Conservation (phyloP, 2,888 invertebrate genomes). For the Ommatoiulus sabulosus region DNA sequence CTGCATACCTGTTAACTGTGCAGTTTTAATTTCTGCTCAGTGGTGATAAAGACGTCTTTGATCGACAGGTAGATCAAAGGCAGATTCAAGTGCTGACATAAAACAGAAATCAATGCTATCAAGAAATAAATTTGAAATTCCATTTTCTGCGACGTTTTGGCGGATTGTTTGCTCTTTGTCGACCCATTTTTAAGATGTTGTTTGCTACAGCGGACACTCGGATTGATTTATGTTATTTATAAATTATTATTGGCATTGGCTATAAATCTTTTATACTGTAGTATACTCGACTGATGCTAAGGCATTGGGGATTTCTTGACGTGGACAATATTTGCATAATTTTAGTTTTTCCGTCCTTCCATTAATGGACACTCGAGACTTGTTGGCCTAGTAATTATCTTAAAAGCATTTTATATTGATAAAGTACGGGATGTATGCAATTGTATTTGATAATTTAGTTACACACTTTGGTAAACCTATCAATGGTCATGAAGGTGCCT, state of each 20-base stretch:
- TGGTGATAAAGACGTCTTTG: too few relatives aligned
- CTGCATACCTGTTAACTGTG: too few relatives aligned
- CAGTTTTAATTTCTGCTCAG: too few relatives aligned
- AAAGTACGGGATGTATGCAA: background rate
- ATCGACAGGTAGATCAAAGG: too few relatives aligned
- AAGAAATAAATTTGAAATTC: too few relatives aligned
- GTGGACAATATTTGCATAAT: background rate
- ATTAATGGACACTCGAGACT: background rate
- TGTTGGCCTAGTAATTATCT: background rate
- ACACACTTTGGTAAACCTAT: constrained; percentile 38
- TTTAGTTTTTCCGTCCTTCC: constrained; percentile 21
- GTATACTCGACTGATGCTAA: background rate
- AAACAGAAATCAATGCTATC: too few relatives aligned
- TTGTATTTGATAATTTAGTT: constrained; percentile 8
- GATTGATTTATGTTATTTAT: constrained; percentile 16
- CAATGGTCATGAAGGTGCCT: constrained; percentile 27
- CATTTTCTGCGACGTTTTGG: too few relatives aligned
- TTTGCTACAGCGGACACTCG: background rate
- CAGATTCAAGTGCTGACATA: too few relatives aligned
- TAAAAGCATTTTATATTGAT: background rate
- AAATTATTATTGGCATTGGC: background rate
- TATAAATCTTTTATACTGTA: background rate
- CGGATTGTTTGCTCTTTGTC: too few relatives aligned
- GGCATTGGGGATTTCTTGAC: background rate
- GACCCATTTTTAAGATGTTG: too few relatives aligned